Base-by-base conservation (phyloP, 2,113 vertebrate species). In the Scortum barcoo region DNA sequence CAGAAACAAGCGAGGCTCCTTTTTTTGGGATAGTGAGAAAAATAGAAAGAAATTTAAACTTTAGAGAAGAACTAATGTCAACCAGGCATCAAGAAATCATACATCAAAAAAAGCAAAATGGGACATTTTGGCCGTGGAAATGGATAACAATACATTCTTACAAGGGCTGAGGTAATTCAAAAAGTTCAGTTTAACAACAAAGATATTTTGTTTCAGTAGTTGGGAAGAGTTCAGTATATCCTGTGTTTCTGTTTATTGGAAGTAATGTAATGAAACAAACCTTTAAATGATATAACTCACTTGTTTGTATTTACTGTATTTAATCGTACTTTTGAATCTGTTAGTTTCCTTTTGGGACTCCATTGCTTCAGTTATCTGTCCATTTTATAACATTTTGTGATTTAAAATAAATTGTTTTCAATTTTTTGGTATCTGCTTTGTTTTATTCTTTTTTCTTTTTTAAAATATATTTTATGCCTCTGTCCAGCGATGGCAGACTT, bases 301-400 rank as follows among this genome's bases (percentile, higher is more conserved):
- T 20, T 51, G 33, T 58, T 74, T 75, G 56, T 66, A 3, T 36
- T 28, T 24, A 10, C 14, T 72, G 48, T 81, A n/a, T 87, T 86
- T 60, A 66, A 75, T 30, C 88, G 76, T 89, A 76, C 81, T 84
- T 81, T 80, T 89, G 86, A 71, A 82, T 80, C 58, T 75, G 51
- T 76, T 83, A 5, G 62, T 51, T 48, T 51, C 3, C 70, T 50
- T 67, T 28, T 4, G 19, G 67, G 46, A 10, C 17, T 40, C 26
- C 22, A 48, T 57, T 72, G 76, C 76, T 85, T 91, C 74, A 75
- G 79, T 89, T 85, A 56, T 83, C 65, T 87, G 69, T 92, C 83
- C 80, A 87, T 93, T 92, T 92, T 93, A 85, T 93, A 93, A 93
- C 77, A 74, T 80, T 93, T 93, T 93, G 88, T 91, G 86, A 89